Base-by-base conservation (phyloP, 2,888 invertebrate genomes). In the Lepidochitona cinerea region DNA sequence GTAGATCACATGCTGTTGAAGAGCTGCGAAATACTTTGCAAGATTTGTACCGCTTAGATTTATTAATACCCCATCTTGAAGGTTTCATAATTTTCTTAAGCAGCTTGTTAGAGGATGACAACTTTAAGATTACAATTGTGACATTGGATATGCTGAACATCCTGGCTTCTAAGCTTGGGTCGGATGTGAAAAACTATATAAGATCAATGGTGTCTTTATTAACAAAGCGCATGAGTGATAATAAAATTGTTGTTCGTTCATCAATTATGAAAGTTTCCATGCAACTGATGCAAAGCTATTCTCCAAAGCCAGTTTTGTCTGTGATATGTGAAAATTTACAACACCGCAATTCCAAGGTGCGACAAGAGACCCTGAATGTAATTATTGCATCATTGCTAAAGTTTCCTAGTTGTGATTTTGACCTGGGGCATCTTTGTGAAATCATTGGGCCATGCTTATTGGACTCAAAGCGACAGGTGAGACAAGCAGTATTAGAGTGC, bases 401-500 rank as follows among this genome's bases (percentile, higher is more conserved):
- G 37, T 95, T 95, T 88, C 95, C 96, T 1, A 94, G 95, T 84
- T 94, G 94, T 68, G 95, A 95, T 81, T 94, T 95, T 85, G 94
- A 94, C 81, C 85, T 92, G 78, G 84, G 88, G 5, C 83, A 83
- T 9, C 85, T 92, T 87, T 92, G 89, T 82, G 88, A 90, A 77
- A 84, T 89, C 73, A 89, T 92, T 29, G 91, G 91, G 70, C 92
- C 91, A 37, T 85, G 91, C 59, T 85, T 93, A 59, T 89, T 90
- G 66, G 94, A 94, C 86, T 93, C 93, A 81, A 96, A 94, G 84
- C 93, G 94, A 88, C 93, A 93, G 84, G 97, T 94, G 78, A 93
- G 93, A 85, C 96, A 93, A 91, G 96, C 93, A 77, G 95, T 93
- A 72, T 93, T 96, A 71, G 96, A 96, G 89, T 94, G 95, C 37